Evolutionary conservation across 2,888 invertebrate species (phyloP).

Genomic region (Choreutis nemorana): DNA sequence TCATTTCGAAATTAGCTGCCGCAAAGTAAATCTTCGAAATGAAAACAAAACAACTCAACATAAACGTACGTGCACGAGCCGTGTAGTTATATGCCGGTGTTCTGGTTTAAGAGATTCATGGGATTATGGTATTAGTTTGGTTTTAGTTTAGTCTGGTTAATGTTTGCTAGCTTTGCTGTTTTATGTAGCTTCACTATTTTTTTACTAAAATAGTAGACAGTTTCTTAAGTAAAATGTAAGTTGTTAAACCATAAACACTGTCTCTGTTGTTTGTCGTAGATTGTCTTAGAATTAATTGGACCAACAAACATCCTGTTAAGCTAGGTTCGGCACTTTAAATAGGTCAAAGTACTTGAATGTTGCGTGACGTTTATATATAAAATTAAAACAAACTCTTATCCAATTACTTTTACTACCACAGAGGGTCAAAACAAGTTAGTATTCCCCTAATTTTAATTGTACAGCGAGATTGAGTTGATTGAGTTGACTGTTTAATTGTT

Average conservation of each 20-base stretch:
- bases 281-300: too few species aligned
- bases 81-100: slow-evolving; percentile 19
- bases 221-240: not conserved
- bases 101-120: slow-evolving; percentile 33
- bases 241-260: too few species aligned
- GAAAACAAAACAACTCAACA: slow-evolving; percentile 18
- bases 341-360: slow-evolving; percentile 13
- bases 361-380: slow-evolving; percentile 2
- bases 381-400: not conserved
- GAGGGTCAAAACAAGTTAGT: not conserved
- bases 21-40: slow-evolving; percentile 24
- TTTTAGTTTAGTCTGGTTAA: slow-evolving; percentile 42
- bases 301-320: slow-evolving; percentile 23
- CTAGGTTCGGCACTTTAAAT: slow-evolving; percentile 20
- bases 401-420: too few species aligned
- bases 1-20: slow-evolving; percentile 10
- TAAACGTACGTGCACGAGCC: slow-evolving; percentile 10
- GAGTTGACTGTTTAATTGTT: too few species aligned
- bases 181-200: slow-evolving; percentile 8
- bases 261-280: too few species aligned
- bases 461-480: too few species aligned
- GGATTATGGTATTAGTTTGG: slow-evolving; percentile 35
- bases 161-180: slow-evolving; percentile 21
- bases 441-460: too few species aligned
- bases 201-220: slow-evolving; percentile 4